Evolutionary conservation across 1,140 invertebrate genomes (phyloP), one percentile per base, ranked within the genome.

Genomic region (Grapholita molesta): DNA sequence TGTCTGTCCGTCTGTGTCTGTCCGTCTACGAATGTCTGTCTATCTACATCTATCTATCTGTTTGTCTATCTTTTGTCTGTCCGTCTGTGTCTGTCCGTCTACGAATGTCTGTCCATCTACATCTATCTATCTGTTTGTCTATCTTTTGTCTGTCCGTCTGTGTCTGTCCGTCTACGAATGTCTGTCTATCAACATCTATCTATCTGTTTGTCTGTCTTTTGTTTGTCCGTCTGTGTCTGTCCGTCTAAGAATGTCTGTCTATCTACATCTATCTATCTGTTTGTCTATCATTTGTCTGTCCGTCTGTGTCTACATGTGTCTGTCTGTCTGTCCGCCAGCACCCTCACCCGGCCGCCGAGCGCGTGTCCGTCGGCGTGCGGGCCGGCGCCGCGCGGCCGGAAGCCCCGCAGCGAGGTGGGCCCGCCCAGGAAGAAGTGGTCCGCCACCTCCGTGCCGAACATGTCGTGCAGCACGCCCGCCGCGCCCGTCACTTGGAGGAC

Each of bases 361-460:
- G 94, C 93, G 85, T 94, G 93, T 52, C 95, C 95, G 76, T 97
- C 95, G 61, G 90, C 88, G 73, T 96, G 95, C 1, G 97, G 97
- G 0, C 97, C 97, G 18, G 96, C 94, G 24, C 97, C 97, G 75
- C 96, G 92, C 84, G 95, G 93, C 52, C 95, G 93, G 86, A 98
- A 99, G 12, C 97, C 98, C 80, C 97, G 90, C 8, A 98, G 77
- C 69, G 95, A 95, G 42, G 97, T 88, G 0, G 98, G 97, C 0
- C 98, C 97, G 30, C 98, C 98, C 25, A 98, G 90, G 86, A 96
- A 98, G 92, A 97, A 98, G 72, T 94, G 93, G 88, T 99, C 97
- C 35, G 94, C 93, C 72, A 98, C 66, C 85, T 94, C 94, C 52
- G 95, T 93, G 81, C 94, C 93, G 83, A 93, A 93, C 76, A 95